These are phyloP conservation scores for Darevskia nairensis DNA, from an alignment of 2,797 vertebrate species.

Conservation along the genomic window DNA sequence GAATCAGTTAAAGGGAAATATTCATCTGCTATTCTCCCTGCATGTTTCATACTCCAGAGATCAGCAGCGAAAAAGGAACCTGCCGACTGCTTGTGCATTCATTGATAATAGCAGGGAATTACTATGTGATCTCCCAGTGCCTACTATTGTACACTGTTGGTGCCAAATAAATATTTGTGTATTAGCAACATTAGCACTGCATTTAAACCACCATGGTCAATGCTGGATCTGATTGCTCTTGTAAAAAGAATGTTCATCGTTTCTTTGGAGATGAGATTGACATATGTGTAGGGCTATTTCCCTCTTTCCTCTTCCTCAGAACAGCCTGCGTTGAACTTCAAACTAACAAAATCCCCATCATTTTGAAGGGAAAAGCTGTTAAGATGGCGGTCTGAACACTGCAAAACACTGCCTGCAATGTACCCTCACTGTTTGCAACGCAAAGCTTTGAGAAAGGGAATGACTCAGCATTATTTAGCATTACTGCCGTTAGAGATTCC, in stretches of 20 bases:
- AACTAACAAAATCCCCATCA: background rate
- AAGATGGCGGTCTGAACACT: no score
- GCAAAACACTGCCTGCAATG: no score
- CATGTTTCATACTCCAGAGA: constrained; percentile 15
- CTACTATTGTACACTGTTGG: background rate
- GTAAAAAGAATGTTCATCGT: background rate
- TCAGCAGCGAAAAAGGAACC: background rate
- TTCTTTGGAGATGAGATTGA: constrained; percentile 2
- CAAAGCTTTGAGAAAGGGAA: background rate
- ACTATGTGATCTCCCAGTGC: background rate
- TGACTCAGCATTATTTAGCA: background rate
- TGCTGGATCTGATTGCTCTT: fast-evolving
- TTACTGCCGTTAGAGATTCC: background rate
- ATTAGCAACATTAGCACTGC: background rate
- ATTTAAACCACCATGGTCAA: background rate
- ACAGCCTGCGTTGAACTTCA: background rate
- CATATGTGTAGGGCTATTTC: background rate
- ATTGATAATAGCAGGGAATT: background rate
- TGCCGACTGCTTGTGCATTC: background rate
- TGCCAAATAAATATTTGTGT: background rate
- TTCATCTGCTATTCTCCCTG: background rate
- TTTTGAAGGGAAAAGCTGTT: no score
- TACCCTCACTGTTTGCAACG: background rate
- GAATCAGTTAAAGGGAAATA: constrained; percentile 12
- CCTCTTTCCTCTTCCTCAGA: background rate